These are phyloP conservation scores for Euspilapteryx auroguttella DNA, from an alignment of 2,888 invertebrate genomes.

Conservation along the genomic window DNA sequence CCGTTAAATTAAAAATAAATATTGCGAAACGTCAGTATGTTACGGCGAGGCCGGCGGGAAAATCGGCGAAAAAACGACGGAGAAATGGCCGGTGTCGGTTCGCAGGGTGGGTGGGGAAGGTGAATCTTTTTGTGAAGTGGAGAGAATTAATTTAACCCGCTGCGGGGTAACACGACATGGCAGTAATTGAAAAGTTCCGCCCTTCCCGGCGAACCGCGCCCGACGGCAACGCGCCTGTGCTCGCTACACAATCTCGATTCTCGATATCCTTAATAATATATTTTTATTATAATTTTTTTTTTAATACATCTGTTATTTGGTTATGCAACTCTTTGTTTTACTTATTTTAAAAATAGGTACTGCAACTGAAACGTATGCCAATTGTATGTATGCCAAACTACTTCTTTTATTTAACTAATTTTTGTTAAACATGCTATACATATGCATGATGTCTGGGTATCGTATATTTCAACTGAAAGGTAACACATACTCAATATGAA, in stretches of 20 bases:
- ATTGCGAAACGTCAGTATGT: constrained; percentile 59
- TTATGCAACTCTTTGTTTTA: no score
- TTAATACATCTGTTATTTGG: no score
- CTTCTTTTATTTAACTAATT: no score
- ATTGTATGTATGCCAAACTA: no score
- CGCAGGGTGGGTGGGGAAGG: constrained; percentile 32
- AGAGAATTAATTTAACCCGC: constrained; percentile 63
- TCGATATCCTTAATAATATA: no score
- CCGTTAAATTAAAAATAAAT: constrained; percentile 61
- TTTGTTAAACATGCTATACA: no score
- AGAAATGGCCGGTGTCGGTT: constrained; percentile 25
- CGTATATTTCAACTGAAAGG: no score
- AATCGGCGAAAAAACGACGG: constrained; percentile 24
- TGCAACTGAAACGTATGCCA: no score
- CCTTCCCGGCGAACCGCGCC: constrained; percentile 41
- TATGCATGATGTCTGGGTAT: no score
- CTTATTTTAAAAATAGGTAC: no score
- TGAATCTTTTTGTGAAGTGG: constrained; percentile 61
- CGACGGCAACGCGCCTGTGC: constrained; percentile 26
- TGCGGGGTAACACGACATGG: constrained; percentile 60
- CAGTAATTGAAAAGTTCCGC: constrained; percentile 61
- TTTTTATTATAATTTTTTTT: no score
- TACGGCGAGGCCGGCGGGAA: constrained; percentile 41
- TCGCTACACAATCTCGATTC: constrained; percentile 17
- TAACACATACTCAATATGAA: no score